phyloP scores from a whole-genome alignment of 2,888 invertebrate genomes.

The Andrena bucephala region DNA sequence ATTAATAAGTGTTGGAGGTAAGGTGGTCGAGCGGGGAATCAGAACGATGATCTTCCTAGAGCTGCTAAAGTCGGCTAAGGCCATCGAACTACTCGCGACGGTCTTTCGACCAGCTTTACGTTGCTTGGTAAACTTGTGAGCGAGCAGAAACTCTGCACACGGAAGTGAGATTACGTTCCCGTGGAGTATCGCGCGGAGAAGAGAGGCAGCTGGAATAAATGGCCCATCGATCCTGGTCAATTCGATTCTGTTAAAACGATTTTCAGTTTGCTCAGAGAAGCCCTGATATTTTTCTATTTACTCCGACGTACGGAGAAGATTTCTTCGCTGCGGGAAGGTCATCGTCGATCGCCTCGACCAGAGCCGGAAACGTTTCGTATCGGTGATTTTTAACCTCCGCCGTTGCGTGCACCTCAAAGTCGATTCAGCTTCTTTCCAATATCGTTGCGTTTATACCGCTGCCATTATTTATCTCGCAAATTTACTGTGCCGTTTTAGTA shows the following conservation, averaged over 20 bases:
- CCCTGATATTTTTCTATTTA: constrained; percentile 4
- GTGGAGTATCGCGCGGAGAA: neutral
- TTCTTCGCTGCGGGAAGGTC: constrained; percentile 4
- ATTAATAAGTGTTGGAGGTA: neutral
- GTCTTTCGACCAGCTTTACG: constrained; percentile 9
- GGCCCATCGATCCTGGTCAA: neutral
- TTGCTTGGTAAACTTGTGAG: neutral
- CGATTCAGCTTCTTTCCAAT: neutral
- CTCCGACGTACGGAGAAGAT: neutral
- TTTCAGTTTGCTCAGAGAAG: constrained; percentile 1
- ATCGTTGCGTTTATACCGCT: neutral
- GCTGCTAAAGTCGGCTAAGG: neutral
- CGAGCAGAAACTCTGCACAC: neutral
- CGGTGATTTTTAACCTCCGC: constrained; percentile 16
- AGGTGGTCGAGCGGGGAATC: neutral
- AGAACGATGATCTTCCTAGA: constrained; percentile 3
- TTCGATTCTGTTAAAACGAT: constrained; percentile 4
- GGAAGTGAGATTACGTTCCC: constrained; percentile 5
- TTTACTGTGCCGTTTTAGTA: neutral
- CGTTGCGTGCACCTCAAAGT: neutral
- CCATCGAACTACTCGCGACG: constrained; percentile 2
- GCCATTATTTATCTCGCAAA: neutral
- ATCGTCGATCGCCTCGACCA: constrained; percentile 10
- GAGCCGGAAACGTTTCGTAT: neutral
- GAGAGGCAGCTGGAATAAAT: neutral